Evolutionary conservation across 2,797 vertebrate genomes (phyloP), one percentile per base, ranked within the genome.

Genomic region (Ataeniobius toweri): DNA sequence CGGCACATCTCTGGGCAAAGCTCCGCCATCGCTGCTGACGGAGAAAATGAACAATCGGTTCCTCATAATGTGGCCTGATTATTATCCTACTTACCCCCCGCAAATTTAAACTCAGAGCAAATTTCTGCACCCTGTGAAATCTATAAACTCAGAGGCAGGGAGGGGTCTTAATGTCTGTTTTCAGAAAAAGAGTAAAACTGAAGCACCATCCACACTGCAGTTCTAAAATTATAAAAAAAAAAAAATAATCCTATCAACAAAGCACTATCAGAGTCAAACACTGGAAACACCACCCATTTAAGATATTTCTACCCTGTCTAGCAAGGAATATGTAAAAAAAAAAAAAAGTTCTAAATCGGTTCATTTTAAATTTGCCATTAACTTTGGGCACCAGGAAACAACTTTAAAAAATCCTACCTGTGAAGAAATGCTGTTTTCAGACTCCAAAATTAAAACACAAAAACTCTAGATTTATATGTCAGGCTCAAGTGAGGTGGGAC

Each of bases 31-130:
- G 89, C 91, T 92, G 94, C 94, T 95, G 95, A 96, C 93, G 94
- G 94, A 91, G 92, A 96, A 95, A 96, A 95, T 94, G 94, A 95
- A 94, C 94, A 93, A 94, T 94, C 95, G 94, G 94, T 95, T 96
- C 94, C 90, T 96, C 89, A 94, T 96, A 96, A 96, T 94, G 93
- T 95, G 94, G 93, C 93, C 94, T 94, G 93, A 95, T 95, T 94
- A 95, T 95, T 93, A 94, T 95, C 93, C 94, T 92, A 93, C 94
- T 95, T 95, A 95, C 94, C 94, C 94, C 92, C 91, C 89, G 76
- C 92, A 93, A 93, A 95, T 94, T 94, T 91, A 90, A 94, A 95
- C 92, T 93, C 92, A 81, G 10, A 71, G 87, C 68, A 86, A 86
- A 93, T 93, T 94, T 93, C 91, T 85, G 88, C 90, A 87, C 88